Conservation (phyloP, 2,888 invertebrate species). For the Opisthograptis luteolata region DNA sequence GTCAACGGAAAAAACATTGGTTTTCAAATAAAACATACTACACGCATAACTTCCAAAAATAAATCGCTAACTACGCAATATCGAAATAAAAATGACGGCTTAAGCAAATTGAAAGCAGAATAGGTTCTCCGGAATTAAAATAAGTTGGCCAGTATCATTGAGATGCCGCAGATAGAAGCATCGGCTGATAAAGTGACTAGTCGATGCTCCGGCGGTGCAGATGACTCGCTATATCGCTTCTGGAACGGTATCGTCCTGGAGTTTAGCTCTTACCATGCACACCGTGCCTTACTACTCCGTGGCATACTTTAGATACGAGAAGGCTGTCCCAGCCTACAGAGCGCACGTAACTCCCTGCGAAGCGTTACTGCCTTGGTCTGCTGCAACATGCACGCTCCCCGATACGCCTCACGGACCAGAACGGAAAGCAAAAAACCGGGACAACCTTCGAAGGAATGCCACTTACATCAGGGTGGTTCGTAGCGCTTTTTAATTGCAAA, state of each 20-base stretch:
- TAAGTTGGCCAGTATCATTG: slow-evolving; percentile 84
- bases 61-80: slow-evolving; percentile 73
- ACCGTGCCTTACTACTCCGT: slow-evolving; percentile 56
- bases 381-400: slow-evolving; percentile 76
- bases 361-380: slow-evolving; percentile 47
- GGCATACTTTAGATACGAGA: slow-evolving; percentile 58
- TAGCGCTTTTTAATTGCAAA: slow-evolving; percentile 65
- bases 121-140: slow-evolving; percentile 84
- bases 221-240: slow-evolving; percentile 23
- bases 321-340: slow-evolving; percentile 80
- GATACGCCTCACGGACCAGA: slow-evolving; percentile 67
- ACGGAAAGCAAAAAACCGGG: slow-evolving; percentile 85
- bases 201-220: slow-evolving; percentile 25
- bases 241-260: slow-evolving; percentile 19
- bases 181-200: slow-evolving; percentile 49
- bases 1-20: slow-evolving; percentile 81
- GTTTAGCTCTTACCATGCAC: slow-evolving; percentile 58
- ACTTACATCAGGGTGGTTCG: slow-evolving; percentile 72
- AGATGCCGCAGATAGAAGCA: slow-evolving; percentile 71
- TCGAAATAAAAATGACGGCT: slow-evolving; percentile 77
- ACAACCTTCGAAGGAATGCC: slow-evolving; percentile 85
- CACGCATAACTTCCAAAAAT: slow-evolving; percentile 73
- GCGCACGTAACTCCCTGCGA: slow-evolving; percentile 53
- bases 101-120: slow-evolving; percentile 84
- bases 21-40: slow-evolving; percentile 78